Conservation (phyloP, 2,797 vertebrate genomes). For the Dryobates pubescens region DNA sequence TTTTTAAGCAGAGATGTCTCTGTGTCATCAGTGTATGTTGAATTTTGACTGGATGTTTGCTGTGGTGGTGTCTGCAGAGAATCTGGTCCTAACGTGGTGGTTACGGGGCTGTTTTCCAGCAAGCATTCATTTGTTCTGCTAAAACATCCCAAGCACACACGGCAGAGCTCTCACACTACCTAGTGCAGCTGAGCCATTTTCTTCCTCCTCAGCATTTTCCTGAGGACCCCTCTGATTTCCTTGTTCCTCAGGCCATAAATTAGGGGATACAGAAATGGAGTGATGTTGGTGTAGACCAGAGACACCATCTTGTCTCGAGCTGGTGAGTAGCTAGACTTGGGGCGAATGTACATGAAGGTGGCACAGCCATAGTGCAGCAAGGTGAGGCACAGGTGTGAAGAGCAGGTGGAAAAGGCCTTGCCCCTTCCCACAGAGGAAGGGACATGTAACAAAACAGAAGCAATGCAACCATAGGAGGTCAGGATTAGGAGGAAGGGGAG, state of each 20-base stretch:
- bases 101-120: neutral
- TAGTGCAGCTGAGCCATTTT: neutral
- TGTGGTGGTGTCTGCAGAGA: neutral
- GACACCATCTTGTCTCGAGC: constrained; percentile 69
- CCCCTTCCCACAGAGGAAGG: neutral
- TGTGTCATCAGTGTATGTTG: neutral
- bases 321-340: constrained; percentile 69
- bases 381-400: constrained; percentile 65
- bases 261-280: constrained; percentile 74
- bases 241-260: constrained; percentile 76
- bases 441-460: constrained; percentile 9
- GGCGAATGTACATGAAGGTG: constrained; percentile 72
- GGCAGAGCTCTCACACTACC: neutral
- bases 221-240: constrained; percentile 61
- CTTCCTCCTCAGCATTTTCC: constrained; percentile 51
- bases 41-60: neutral
- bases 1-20: neutral
- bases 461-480: constrained; percentile 57
- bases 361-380: constrained; percentile 75
- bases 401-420: constrained; percentile 67
- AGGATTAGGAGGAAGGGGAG: constrained; percentile 73
- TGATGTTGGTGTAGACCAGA: constrained; percentile 76
- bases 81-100: neutral
- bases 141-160: neutral
- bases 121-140: neutral